A percentile compares a stretch with the other conserved stretches of the same genome.
Evolutionary conservation across 2,797 vertebrate genomes (phyloP).

Genomic region (Anguilla megastoma): DNA sequence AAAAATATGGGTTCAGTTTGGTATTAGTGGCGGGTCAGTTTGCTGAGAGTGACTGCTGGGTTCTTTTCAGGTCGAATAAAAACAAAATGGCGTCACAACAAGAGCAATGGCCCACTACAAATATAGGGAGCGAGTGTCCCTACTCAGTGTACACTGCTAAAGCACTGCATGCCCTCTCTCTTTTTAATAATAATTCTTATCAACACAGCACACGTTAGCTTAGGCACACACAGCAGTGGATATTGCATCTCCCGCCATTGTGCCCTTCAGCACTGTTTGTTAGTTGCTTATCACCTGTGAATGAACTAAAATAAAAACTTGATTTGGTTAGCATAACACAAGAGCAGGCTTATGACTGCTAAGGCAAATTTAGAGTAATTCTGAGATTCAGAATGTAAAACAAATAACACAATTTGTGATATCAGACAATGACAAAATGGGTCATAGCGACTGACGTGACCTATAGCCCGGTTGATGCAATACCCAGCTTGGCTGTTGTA

Average conservation of each 20-base stretch:
- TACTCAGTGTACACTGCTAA: neutral
- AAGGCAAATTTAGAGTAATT: neutral
- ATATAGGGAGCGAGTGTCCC: neutral
- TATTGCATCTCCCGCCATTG: slow-evolving; percentile 67
- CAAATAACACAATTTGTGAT: neutral
- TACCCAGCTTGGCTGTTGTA: slow-evolving; percentile 18
- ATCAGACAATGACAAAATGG: neutral
- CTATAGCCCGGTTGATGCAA: slow-evolving; percentile 42
- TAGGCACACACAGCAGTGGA: slow-evolving; percentile 60
- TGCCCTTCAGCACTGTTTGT: neutral
- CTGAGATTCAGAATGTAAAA: neutral
- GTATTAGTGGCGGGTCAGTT: neutral
- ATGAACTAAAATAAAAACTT: neutral
- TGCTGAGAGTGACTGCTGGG: neutral
- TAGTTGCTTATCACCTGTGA: neutral
- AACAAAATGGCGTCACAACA: neutral
- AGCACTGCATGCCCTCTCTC: neutral
- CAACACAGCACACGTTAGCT: slow-evolving; percentile 47
- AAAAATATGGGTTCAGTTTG: neutral
- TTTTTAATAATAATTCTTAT: neutral
- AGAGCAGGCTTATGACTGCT: neutral
- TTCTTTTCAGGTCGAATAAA: neutral
- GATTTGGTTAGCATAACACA: neutral
- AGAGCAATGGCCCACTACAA: neutral
- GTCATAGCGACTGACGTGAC: slow-evolving; percentile 16